Evolutionary conservation across 1,140 invertebrate species (phyloP).

Genomic region (Ylistrum balloti): DNA sequence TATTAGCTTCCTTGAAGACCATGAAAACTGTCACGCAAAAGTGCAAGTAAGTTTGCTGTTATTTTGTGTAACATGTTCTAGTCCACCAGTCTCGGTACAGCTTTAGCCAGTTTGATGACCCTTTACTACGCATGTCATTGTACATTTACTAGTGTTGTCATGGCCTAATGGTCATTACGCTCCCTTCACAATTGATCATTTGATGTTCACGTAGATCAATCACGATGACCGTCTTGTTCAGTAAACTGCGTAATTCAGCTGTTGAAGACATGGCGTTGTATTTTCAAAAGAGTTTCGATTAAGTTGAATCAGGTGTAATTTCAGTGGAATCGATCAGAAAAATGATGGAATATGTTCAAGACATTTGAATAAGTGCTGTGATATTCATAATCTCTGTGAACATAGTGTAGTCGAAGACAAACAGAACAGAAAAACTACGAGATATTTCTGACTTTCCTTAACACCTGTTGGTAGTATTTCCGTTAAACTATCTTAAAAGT

Average conservation of each 20-base stretch:
- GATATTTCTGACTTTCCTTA: too few species aligned
- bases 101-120: background rate
- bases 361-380: too few species aligned
- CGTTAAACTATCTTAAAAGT: too few species aligned
- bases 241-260: background rate
- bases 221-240: background rate
- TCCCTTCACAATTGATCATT: background rate
- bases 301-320: background rate
- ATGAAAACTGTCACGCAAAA: background rate
- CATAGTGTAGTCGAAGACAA: too few species aligned
- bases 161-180: background rate
- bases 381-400: too few species aligned
- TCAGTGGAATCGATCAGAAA: background rate
- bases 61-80: background rate
- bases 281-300: background rate
- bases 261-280: background rate
- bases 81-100: background rate
- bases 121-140: background rate
- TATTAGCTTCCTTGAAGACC: background rate
- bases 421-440: too few species aligned
- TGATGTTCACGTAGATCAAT: background rate
- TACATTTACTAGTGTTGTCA: background rate
- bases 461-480: too few species aligned
- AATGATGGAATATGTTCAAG: background rate
- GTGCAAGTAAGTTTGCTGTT: constrained; percentile 27